Conservation (phyloP, 2,113 vertebrate genomes). For the Irena cyanogastra region DNA sequence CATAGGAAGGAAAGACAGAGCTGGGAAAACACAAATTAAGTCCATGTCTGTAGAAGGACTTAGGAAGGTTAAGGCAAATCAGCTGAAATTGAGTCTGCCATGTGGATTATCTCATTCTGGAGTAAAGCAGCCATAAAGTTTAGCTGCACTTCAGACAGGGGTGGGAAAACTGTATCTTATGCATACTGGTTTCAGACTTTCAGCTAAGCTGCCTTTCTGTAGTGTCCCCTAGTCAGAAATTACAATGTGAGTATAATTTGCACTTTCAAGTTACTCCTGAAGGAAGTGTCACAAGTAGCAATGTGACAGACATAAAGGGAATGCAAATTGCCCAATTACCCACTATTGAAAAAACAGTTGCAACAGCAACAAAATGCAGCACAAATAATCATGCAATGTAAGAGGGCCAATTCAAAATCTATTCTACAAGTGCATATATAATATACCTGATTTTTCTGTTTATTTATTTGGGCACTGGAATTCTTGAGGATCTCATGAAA, state of each 20-base stretch:
- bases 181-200: neutral
- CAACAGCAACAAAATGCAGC: conserved; percentile 40
- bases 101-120: neutral
- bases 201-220: neutral
- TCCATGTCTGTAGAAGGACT: neutral
- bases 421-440: conserved; percentile 49
- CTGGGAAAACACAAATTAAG: neutral
- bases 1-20: neutral
- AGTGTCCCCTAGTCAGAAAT: neutral
- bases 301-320: conserved; percentile 8
- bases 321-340: conserved; percentile 45
- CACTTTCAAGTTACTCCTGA: conserved; percentile 7
- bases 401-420: conserved; percentile 40
- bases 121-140: neutral
- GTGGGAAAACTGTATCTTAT: neutral
- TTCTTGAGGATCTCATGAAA: conserved; percentile 40
- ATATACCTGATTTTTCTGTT: conserved; percentile 49
- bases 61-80: neutral
- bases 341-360: conserved; percentile 29
- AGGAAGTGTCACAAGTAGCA: conserved; percentile 17
- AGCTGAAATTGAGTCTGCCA: neutral
- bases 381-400: conserved; percentile 3
- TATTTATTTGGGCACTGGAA: conserved; percentile 24
- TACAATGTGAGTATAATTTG: neutral
- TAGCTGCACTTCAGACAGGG: neutral